phyloP scores from a whole-genome alignment of 2,113 vertebrate species.

The Gasterosteus aculeatus region DNA sequence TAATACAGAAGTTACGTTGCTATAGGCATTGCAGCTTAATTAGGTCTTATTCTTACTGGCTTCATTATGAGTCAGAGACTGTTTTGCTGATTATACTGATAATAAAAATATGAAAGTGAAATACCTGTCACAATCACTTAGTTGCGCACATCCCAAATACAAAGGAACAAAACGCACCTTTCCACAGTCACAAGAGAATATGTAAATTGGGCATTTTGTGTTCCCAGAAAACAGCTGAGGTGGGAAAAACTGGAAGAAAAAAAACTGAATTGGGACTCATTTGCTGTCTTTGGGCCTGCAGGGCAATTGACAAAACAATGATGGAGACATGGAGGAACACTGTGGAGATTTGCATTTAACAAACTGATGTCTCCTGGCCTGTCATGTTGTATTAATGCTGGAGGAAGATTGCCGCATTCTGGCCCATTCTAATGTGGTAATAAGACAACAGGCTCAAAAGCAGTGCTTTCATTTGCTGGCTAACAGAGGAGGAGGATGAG shows the following conservation, averaged over 20 bases:
- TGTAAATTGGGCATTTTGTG: slow-evolving; percentile 60
- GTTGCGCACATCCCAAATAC: slow-evolving; percentile 39
- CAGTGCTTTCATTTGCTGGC: slow-evolving; percentile 48
- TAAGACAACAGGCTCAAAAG: slow-evolving; percentile 67
- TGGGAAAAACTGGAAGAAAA: slow-evolving; percentile 64
- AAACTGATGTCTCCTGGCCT: slow-evolving; percentile 78
- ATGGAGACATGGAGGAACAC: slow-evolving; percentile 76
- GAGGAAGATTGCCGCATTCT: slow-evolving; percentile 65
- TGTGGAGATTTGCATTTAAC: slow-evolving; percentile 80
- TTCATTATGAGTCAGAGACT: slow-evolving; percentile 36
- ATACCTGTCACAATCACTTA: slow-evolving; percentile 57
- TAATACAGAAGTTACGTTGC: slow-evolving; percentile 44
- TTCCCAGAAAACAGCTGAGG: slow-evolving; percentile 69
- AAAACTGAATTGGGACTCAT: slow-evolving; percentile 73
- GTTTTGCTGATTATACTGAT: slow-evolving; percentile 64
- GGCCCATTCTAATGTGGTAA: slow-evolving; percentile 68
- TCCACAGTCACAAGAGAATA: slow-evolving; percentile 47
- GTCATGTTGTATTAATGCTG: slow-evolving; percentile 80
- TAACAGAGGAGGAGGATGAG: slow-evolving; percentile 49
- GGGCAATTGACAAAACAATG: slow-evolving; percentile 81
- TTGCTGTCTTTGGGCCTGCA: slow-evolving; percentile 74
- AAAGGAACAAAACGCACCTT: slow-evolving; percentile 47
- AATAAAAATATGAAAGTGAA: slow-evolving; percentile 57
- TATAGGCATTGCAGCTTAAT: slow-evolving; percentile 32
- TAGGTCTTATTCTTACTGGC: slow-evolving; percentile 28